phyloP scores from a whole-genome alignment of 2,113 vertebrate genomes.

The Cottus gobio region DNA sequence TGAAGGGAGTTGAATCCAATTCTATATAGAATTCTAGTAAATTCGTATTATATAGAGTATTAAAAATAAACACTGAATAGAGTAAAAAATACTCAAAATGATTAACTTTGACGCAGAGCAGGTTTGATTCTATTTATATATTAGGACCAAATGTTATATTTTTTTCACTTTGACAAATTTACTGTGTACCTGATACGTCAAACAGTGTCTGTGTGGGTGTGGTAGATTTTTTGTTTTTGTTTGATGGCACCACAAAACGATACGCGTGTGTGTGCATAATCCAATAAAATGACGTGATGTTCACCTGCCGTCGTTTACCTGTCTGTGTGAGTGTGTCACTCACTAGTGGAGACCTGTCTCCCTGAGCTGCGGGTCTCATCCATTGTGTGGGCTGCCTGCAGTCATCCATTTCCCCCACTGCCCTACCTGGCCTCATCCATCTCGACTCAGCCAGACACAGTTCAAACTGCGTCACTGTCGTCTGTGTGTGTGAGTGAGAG shows the following conservation, averaged over 20 bases:
- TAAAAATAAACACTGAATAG: too few species aligned
- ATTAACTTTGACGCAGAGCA: too few species aligned
- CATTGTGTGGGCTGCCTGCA: constrained; percentile 69
- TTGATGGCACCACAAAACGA: background rate
- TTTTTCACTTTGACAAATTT: too few species aligned
- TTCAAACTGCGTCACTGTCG: constrained; percentile 51
- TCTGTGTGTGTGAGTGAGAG: constrained; percentile 6
- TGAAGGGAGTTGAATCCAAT: too few species aligned
- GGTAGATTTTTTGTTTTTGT: constrained; percentile 6
- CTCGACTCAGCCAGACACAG: constrained; percentile 57
- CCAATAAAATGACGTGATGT: constrained; percentile 15
- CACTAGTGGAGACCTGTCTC: constrained; percentile 72
- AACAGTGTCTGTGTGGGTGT: background rate
- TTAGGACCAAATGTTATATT: too few species aligned
- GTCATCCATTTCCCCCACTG: constrained; percentile 65
- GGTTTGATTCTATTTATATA: too few species aligned
- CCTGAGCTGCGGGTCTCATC: constrained; percentile 63
- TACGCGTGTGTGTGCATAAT: background rate
- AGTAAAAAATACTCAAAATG: too few species aligned
- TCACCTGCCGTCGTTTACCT: constrained; percentile 42
- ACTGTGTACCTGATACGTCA: background rate
- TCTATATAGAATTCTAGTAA: too few species aligned
- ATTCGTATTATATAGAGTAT: too few species aligned
- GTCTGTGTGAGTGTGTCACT: constrained; percentile 41
- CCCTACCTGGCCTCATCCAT: constrained; percentile 69